Evolutionary conservation across 2,797 vertebrate species (phyloP).

Genomic region (Odontamblyopus rebecca): DNA sequence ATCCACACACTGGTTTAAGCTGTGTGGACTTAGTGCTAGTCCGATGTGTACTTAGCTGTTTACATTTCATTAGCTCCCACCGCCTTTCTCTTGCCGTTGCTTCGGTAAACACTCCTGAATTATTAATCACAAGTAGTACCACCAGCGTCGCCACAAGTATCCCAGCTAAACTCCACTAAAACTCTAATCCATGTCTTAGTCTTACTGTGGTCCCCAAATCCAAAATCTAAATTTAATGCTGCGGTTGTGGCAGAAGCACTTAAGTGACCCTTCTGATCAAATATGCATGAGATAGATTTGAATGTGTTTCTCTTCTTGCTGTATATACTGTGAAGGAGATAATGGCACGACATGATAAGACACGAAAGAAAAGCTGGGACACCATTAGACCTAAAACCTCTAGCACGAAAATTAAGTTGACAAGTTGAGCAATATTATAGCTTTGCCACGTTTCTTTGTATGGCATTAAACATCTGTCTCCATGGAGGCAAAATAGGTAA

Average conservation of each 20-base stretch:
- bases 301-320: constrained; percentile 48
- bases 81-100: constrained; percentile 20
- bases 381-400: neutral
- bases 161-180: constrained; percentile 28
- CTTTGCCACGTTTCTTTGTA: too few species aligned
- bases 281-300: constrained; percentile 55
- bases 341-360: constrained; percentile 38
- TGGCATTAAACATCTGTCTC: too few species aligned
- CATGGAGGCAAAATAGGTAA: too few species aligned
- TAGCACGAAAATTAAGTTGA: neutral
- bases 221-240: constrained; percentile 44
- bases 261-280: constrained; percentile 51
- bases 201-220: constrained; percentile 29
- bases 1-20: constrained; percentile 1
- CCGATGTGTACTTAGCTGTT: constrained; percentile 13
- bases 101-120: constrained; percentile 48
- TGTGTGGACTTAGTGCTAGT: neutral
- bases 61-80: constrained; percentile 16
- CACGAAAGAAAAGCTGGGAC: constrained; percentile 19
- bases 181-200: constrained; percentile 32
- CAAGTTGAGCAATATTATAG: neutral
- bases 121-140: constrained; percentile 37
- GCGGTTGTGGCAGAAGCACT: constrained; percentile 32
- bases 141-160: constrained; percentile 39
- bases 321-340: constrained; percentile 48